Base-by-base conservation (phyloP, 2,888 invertebrate species). In the Argyra leucocephala region DNA sequence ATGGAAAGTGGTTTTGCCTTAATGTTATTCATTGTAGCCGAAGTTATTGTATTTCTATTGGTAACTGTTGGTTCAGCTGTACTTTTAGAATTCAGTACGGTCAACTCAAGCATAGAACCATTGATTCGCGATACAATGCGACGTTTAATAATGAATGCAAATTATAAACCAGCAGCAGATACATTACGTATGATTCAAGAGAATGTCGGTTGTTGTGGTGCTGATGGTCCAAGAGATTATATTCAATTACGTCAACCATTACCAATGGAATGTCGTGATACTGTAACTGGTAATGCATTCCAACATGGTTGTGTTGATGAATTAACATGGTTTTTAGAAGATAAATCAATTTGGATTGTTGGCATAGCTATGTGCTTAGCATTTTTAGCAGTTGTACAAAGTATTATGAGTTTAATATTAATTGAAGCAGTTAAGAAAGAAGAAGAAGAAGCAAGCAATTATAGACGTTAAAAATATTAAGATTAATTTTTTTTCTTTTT, bases 181-280 rank as follows among this genome's bases (percentile, higher is more conserved):
- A 86, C 88, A 63, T 82, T 94, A 23, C 85, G 87, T 72, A 85
- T 89, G 83, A 87, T 93, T 62, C 93, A 94, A 76, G 92, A 93
- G 82, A 89, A 88, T 72, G 91, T 91, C 72, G 93, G 91, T 60
- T 95, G 94, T 78, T 94, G 95, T 73, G 95, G 95, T 18, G 93
- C 93, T 0, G 87, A 89, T 67, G 92, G 93, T 0, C 88, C 93
- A 0, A 86, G 86, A 80, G 94, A 95, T 79, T 95, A 88, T 80
- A 82, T 90, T 70, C 83, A 83, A 67, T 74, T 91, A 70, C 84
- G 86, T 73, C 90, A 92, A 73, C 92, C 93, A 0, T 76, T 94
- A 65, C 93, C 94, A 0, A 82, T 86, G 1, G 90, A 91, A 69
- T 94, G 94, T 75, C 84, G 93, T 12, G 92, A 93, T 78, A 88